Evolutionary conservation across 2,888 invertebrate genomes (phyloP), one percentile per base, ranked within the genome.

Genomic region (Trichopria drosophilae): DNA sequence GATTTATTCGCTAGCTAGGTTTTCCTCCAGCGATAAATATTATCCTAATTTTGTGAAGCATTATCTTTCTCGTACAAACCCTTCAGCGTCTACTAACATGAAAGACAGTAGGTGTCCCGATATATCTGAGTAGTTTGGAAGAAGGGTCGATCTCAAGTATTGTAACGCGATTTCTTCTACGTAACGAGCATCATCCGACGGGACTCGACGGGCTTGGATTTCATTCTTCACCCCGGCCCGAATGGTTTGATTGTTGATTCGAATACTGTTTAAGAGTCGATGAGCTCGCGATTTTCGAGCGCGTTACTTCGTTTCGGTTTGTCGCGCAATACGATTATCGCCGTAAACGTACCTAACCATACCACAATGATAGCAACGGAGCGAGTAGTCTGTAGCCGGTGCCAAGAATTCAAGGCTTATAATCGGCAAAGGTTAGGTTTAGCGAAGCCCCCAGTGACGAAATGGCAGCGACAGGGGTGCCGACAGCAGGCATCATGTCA

Each of bases 401-500:
- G 54, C 59, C 57, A 61, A 61, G 59, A 56, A 59, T 58, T n/a
- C n/a, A n/a, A 60, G 62, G 60, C 60, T 63, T 61, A 66, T 62
- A 53, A 62, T 57, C 61, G 68, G 64, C 66, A 68, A n/a, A 68
- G 66, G 65, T 67, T 67, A 67, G 58, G 60, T 66, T n/a, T 69
- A 74, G 67, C 68, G 65, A 69, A 74, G 68, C 71, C 73, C 73
- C 73, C 73, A 70, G 63, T 69, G 67, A 67, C 71, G 71, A 62
- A 68, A 66, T 63, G 63, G 67, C 63, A 66, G 65, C 64, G 68
- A 67, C 66, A 67, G 71, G 73, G 73, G 71, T 70, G 69, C 70
- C 62, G 58, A 70, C 57, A 74, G 72, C 68, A 73, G 72, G 73
- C 81, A 81, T 82, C 82, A 81, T 78, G 81, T 81, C 75, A 82